Base-by-base conservation (phyloP, 2,888 invertebrate species). In the Alentia gelatinosa region DNA sequence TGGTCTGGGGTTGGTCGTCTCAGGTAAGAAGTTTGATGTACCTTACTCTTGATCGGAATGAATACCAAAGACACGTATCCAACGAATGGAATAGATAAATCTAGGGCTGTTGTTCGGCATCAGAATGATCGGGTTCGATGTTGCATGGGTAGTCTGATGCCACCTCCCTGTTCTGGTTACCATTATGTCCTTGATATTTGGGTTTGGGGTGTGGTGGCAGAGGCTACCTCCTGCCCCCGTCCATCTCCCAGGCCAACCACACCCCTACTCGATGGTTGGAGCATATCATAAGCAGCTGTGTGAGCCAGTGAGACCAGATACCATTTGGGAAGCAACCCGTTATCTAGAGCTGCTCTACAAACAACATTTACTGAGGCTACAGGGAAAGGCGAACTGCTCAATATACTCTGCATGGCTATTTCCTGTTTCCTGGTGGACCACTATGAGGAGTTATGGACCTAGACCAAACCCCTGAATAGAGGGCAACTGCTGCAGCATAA, bases 1-100 rank as follows among this genome's bases (percentile, higher is more conserved):
- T 91, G 86, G 86, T 68, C 91, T 91, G 63, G 91, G 91, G 40
- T 68, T 91, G 42, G 91, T 91, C 75, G 86, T 91, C 40, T 86
- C 90, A 86, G 91, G 91, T 91, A 90, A 84, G 90, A 47, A n/a
- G 40, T 1, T 74, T 47, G 7, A n/a, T n/a, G n/a, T n/a, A n/a
- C n/a, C n/a, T n/a, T n/a, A n/a, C n/a, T n/a, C n/a, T n/a, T n/a
- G n/a, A n/a, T n/a, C n/a, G n/a, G n/a, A n/a, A n/a, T n/a, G n/a
- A n/a, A n/a, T n/a, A n/a, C n/a, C n/a, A n/a, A n/a, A n/a, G n/a
- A n/a, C n/a, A n/a, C n/a, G n/a, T n/a, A n/a, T n/a, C n/a, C n/a
- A n/a, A n/a, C n/a, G n/a, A n/a, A n/a, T n/a, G n/a, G n/a, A n/a
- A n/a, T n/a, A n/a, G n/a, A n/a, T n/a, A n/a, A n/a, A n/a, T n/a